phyloP scores from a whole-genome alignment of 2,113 vertebrate species.

The Laticauda laticaudata region DNA sequence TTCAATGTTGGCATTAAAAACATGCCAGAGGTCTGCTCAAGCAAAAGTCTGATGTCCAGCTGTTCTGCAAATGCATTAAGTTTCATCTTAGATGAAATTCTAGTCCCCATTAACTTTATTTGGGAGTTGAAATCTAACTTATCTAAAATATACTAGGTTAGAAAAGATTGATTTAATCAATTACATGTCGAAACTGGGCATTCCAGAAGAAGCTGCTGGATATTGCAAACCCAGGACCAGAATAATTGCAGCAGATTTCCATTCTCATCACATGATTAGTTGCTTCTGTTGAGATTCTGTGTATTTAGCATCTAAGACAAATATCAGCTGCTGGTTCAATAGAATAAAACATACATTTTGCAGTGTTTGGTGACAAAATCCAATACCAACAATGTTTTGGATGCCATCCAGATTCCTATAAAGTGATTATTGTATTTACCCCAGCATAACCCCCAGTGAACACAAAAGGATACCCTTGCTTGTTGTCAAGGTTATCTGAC shows the following conservation, averaged over 20 bases:
- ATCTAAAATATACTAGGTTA: background rate
- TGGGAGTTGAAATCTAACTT: background rate
- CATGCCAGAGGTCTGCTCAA: background rate
- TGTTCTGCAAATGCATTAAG: background rate
- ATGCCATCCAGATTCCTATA: background rate
- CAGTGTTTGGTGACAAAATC: background rate
- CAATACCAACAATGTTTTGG: background rate
- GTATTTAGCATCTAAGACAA: background rate
- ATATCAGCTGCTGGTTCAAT: background rate
- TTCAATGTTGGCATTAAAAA: background rate
- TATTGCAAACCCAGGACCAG: background rate
- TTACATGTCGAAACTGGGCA: background rate
- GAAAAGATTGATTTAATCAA: background rate
- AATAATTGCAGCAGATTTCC: background rate
- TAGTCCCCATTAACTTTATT: background rate
- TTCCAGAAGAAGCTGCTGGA: background rate
- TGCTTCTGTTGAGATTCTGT: background rate
- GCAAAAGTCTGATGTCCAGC: background rate
- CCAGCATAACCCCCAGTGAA: background rate
- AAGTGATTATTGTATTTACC: background rate
- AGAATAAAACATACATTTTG: background rate
- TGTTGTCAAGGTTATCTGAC: background rate
- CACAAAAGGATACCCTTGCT: background rate
- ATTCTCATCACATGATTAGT: background rate
- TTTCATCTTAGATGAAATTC: background rate